A percentile compares a stretch with the other conserved stretches of the same genome.
Conservation (phyloP, 2,888 invertebrate genomes). For the Epinotia bilunana region DNA sequence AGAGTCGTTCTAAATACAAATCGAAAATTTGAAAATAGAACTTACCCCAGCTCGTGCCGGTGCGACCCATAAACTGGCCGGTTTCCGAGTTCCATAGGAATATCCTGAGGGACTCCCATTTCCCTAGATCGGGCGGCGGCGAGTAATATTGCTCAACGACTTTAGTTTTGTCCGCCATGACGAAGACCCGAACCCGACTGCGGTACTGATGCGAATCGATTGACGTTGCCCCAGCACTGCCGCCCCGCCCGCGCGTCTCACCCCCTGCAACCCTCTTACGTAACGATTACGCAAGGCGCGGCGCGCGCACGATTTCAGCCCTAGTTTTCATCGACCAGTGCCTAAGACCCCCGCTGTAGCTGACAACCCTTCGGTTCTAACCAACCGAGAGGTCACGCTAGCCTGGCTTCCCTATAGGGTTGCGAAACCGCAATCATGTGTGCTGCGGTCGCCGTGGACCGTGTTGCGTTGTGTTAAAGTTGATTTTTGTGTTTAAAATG, state of each 20-base stretch:
- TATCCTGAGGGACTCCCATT: constrained; percentile 93
- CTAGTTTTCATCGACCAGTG: constrained; percentile 57
- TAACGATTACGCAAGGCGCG: constrained; percentile 77
- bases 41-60: constrained; percentile 98
- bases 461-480: background rate
- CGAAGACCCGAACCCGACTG: constrained; percentile 77
- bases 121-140: constrained; percentile 91
- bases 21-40: constrained; percentile 64
- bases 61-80: constrained; percentile 95
- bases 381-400: constrained; percentile 51
- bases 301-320: constrained; percentile 74
- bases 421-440: constrained; percentile 13
- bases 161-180: constrained; percentile 91
- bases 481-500: constrained; percentile 10
- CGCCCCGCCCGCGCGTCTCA: constrained; percentile 53
- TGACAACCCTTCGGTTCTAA: constrained; percentile 16
- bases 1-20: constrained; percentile 13
- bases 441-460: background rate
- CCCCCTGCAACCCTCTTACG: constrained; percentile 77
- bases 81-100: constrained; percentile 98
- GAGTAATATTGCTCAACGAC: constrained; percentile 90
- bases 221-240: constrained; percentile 66
- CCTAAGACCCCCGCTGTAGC: constrained; percentile 49
- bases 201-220: constrained; percentile 75
- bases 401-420: constrained; percentile 49